Base-by-base conservation (phyloP, 2,113 vertebrate species). In the Petaurus breviceps region DNA sequence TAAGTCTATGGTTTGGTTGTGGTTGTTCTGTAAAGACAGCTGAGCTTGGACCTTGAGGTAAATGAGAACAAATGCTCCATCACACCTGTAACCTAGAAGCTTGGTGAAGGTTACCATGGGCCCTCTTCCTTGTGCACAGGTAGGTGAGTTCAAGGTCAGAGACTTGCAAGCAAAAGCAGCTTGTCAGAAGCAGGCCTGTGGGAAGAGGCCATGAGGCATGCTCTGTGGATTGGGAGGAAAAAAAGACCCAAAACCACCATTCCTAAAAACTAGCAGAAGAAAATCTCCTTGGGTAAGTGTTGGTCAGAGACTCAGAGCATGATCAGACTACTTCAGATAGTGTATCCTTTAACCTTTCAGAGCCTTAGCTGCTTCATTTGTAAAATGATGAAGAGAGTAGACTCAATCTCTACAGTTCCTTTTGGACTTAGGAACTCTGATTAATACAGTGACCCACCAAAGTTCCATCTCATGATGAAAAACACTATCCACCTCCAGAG, bases 11-110 rank as follows among this genome's bases (percentile, higher is more conserved):
- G 53, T 22, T 50, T 10, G 22, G 92, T 53, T 24, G 31, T 14
- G 90, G 46, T 12, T n/a, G 8, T 92, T 26, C 4, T n/a, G 8
- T 61, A 50, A 46, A 89, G 57, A 37, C 11, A 43, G 12, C 9
- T 16, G 3, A 37, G 24, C n/a, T 57, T 51, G n/a, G 57, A 19
- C 46, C 9, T 37, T 68, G 61, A 0, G 1, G 51, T 11, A 3
- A 8, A 1, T 3, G 3, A 50, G 31, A 50, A 89, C 1, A 0
- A 26, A 6, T 0, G 8, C 90, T 0, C 4, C 3, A 14, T 49
- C 9, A 47, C 6, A 54, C 57, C 57, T 37, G 2, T 37, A 7
- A 16, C 31, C 31, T 77, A 19, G 61, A 77, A 84, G 4, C 31
- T 37, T 77, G 16, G 6, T 77, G 19, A 68, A 68, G 37, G 68